phyloP scores from a whole-genome alignment of 2,888 invertebrate genomes.

The Tribolium freemani region DNA sequence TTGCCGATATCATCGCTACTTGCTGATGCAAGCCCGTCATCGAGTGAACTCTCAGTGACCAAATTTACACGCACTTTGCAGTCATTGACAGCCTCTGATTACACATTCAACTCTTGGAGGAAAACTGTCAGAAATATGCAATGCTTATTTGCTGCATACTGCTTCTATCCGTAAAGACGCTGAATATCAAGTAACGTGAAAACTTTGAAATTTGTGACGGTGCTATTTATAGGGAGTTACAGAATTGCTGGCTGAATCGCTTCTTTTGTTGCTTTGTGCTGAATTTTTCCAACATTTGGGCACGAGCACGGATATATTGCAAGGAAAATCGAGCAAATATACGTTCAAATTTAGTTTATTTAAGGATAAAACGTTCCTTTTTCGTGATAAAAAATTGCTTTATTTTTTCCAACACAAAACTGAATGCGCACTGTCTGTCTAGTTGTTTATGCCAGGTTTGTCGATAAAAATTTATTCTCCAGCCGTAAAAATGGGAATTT shows the following conservation, averaged over 20 bases:
- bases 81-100: slow-evolving; percentile 20
- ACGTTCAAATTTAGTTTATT: too few relatives aligned
- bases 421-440: too few relatives aligned
- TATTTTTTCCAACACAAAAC: too few relatives aligned
- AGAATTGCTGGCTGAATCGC: slow-evolving; percentile 1
- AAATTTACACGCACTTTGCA: slow-evolving; percentile 4
- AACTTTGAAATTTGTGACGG: slow-evolving; percentile 13
- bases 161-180: background rate
- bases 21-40: background rate
- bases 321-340: too few relatives aligned
- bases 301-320: too few relatives aligned
- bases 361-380: too few relatives aligned
- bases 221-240: slow-evolving; percentile 6
- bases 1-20: background rate
- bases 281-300: too few relatives aligned
- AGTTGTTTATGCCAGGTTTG: too few relatives aligned
- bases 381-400: too few relatives aligned
- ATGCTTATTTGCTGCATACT: background rate
- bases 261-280: background rate
- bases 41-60: background rate
- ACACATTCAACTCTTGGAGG: background rate
- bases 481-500: background rate
- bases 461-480: background rate
- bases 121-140: slow-evolving; percentile 8
- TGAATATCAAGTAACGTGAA: slow-evolving; percentile 23